Evolutionary conservation across 2,888 invertebrate genomes (phyloP).

Genomic region (Pseudococcus jackbeardsleyi): DNA sequence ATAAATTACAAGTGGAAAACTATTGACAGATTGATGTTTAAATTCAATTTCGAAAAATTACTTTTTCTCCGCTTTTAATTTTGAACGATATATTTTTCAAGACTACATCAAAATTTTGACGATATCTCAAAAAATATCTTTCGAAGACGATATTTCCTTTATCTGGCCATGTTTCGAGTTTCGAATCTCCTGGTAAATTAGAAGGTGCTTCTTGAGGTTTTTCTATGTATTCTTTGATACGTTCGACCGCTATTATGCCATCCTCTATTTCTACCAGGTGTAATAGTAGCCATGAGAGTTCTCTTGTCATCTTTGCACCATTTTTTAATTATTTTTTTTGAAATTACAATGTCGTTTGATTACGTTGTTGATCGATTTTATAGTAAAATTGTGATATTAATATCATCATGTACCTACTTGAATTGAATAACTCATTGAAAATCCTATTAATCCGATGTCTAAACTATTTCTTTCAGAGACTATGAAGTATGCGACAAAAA

Average conservation of each 20-base stretch:
- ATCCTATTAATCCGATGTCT: constrained; percentile 74
- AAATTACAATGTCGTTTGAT: too few relatives aligned
- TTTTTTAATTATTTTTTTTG: too few relatives aligned
- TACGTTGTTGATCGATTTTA: not conserved
- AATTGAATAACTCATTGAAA: constrained; percentile 89
- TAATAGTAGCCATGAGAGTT: constrained; percentile 94
- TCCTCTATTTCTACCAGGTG: constrained; percentile 83
- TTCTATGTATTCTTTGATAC: constrained; percentile 75
- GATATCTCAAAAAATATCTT: constrained; percentile 66
- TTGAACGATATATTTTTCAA: constrained; percentile 65
- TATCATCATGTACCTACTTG: constrained; percentile 75
- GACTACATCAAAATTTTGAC: constrained; percentile 65
- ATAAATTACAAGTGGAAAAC: not conserved
- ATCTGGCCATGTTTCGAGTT: constrained; percentile 83
- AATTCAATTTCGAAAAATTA: constrained; percentile 76
- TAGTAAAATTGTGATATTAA: not conserved
- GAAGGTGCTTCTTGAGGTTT: constrained; percentile 74
- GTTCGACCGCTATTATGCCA: constrained; percentile 75
- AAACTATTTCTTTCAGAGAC: constrained; percentile 26
- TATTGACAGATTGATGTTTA: not conserved
- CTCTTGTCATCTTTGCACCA: constrained; percentile 85
- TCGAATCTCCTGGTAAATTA: constrained; percentile 73
- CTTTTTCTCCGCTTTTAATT: constrained; percentile 65
- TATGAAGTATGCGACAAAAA: constrained; percentile 5
- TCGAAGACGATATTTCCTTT: constrained; percentile 85